Evolutionary conservation across 2,113 vertebrate genomes (phyloP).

Genomic region (Vanacampus margaritifer): DNA sequence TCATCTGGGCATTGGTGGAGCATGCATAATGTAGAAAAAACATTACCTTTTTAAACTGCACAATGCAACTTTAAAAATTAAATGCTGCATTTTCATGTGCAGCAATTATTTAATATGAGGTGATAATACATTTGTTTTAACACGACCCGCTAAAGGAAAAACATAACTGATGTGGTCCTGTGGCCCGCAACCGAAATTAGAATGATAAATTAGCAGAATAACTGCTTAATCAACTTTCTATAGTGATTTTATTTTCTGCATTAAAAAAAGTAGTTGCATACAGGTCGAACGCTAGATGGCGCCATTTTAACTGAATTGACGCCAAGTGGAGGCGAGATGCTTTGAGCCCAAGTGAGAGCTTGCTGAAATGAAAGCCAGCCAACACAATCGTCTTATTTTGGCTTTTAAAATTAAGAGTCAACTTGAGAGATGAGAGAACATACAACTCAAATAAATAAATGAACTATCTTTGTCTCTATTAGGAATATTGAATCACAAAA

Average conservation of each 20-base stretch:
- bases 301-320: conserved; percentile 33
- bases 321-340: background rate
- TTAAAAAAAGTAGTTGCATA: background rate
- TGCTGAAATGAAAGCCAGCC: background rate
- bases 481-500: background rate
- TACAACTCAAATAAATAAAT: conserved; percentile 4
- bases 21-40: no score
- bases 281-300: conserved; percentile 58
- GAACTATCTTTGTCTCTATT: background rate
- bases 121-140: no score
- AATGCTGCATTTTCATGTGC: no score
- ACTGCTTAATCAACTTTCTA: no score
- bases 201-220: background rate
- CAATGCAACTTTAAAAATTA: no score
- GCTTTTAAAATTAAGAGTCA: background rate
- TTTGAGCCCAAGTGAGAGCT: background rate
- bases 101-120: no score
- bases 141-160: no score
- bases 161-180: no score
- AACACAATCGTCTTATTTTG: background rate
- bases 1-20: no score
- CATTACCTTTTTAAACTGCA: no score
- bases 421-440: background rate
- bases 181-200: background rate
- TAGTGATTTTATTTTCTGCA: background rate